Conservation (phyloP, 2,797 vertebrate species). For the Muscicapa comitata region DNA sequence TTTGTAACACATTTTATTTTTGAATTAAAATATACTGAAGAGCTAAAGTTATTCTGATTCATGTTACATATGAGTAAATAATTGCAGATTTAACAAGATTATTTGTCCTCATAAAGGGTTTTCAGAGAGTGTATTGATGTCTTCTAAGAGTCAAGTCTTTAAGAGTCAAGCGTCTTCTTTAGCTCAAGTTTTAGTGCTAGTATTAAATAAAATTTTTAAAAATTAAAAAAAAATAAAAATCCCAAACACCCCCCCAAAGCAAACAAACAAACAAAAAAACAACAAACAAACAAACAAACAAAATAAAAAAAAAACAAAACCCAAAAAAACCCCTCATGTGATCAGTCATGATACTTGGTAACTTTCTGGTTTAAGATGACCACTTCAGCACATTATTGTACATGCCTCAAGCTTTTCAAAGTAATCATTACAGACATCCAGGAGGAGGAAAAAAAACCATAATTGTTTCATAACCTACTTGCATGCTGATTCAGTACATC, state of each 20-base stretch:
- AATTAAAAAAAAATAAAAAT: too few species aligned
- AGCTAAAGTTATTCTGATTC: constrained; percentile 21
- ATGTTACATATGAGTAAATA: constrained; percentile 35
- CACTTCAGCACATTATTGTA: not conserved
- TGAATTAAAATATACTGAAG: constrained; percentile 37
- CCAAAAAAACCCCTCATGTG: not conserved
- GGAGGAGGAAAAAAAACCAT: not conserved
- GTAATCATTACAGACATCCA: not conserved
- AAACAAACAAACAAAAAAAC: too few species aligned
- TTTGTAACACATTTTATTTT: constrained; percentile 4
- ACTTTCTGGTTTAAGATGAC: not conserved
- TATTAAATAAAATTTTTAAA: too few species aligned
- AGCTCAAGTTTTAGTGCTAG: not conserved
- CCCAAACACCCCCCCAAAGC: too few species aligned
- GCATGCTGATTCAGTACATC: constrained; percentile 22
- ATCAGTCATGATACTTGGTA: not conserved
- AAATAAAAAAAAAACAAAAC: too few species aligned
- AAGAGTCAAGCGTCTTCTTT: not conserved
- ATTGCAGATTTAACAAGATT: constrained; percentile 8
- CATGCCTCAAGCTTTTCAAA: not conserved
- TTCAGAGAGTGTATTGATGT: constrained; percentile 31
- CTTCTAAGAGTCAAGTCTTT: constrained; percentile 35
- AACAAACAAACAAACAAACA: too few species aligned
- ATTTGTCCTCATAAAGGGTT: not conserved
- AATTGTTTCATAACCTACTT: constrained; percentile 16